These are phyloP conservation scores for Hydrochoerus hydrochaeris DNA, from an alignment of 2,113 vertebrate species.

Conservation along the genomic window DNA sequence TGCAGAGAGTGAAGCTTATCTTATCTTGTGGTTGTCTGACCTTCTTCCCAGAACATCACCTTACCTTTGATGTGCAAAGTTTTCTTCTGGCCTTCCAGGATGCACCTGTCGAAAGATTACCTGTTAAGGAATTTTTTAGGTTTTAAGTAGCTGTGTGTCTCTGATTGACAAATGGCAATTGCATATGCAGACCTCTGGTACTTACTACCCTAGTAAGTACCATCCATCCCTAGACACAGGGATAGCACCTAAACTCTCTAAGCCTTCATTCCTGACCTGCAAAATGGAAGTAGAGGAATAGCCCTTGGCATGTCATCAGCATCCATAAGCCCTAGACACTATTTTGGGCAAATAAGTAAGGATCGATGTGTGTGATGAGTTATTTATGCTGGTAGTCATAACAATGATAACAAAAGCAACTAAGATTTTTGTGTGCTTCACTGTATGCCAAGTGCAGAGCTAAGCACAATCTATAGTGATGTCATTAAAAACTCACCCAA, in stretches of 20 bases:
- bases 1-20: background rate
- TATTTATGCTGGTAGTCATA: constrained; percentile 66
- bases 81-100: background rate
- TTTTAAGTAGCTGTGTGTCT: constrained; percentile 11
- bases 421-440: background rate
- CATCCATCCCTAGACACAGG: too few relatives aligned
- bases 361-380: background rate
- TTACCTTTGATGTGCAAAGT: constrained; percentile 18
- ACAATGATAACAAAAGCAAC: background rate
- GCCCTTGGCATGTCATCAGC: background rate
- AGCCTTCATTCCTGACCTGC: background rate
- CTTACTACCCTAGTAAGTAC: background rate
- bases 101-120: background rate
- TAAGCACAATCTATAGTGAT: background rate
- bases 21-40: background rate
- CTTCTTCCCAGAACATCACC: background rate
- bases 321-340: background rate
- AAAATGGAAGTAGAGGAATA: background rate
- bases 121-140: background rate
- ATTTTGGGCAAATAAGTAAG: background rate
- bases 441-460: background rate
- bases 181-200: background rate
- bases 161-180: background rate
- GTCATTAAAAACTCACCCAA: background rate
- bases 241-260: background rate